phyloP scores from a whole-genome alignment of 2,113 vertebrate species.

The Clupea harengus region DNA sequence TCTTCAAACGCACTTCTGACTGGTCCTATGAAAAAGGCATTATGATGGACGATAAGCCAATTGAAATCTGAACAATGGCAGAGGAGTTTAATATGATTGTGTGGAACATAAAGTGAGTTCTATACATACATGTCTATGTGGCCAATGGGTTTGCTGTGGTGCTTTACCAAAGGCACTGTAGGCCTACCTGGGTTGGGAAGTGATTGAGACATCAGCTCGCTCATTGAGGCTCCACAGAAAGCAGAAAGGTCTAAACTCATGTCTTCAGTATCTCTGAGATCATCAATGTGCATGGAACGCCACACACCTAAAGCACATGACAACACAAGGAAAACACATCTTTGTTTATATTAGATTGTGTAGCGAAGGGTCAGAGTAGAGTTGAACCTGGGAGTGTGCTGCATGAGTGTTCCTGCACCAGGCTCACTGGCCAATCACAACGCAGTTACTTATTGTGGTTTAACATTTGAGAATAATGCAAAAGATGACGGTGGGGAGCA shows the following conservation, averaged over 20 bases:
- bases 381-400: no score
- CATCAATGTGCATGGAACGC: conserved; percentile 71
- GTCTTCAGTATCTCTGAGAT: conserved; percentile 69
- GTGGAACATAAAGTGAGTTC: no score
- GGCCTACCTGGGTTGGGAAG: not conserved
- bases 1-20: not conserved
- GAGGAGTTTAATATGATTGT: no score
- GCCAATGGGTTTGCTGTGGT: not conserved
- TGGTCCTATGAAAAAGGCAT: no score
- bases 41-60: no score
- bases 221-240: conserved; percentile 68
- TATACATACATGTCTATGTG: not conserved
- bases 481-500: no score
- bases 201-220: conserved; percentile 58
- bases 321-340: not conserved
- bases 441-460: no score
- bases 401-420: no score
- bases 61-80: no score
- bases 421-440: no score
- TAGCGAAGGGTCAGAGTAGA: not conserved
- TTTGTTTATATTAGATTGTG: conserved; percentile 1
- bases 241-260: conserved; percentile 67
- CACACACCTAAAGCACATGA: conserved; percentile 58
- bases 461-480: no score
- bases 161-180: not conserved